Percentiles rank a stretch among this genome's conserved stretches.
Evolutionary conservation across 2,888 invertebrate genomes (phyloP).

Genomic region (Ochropleura plecta): DNA sequence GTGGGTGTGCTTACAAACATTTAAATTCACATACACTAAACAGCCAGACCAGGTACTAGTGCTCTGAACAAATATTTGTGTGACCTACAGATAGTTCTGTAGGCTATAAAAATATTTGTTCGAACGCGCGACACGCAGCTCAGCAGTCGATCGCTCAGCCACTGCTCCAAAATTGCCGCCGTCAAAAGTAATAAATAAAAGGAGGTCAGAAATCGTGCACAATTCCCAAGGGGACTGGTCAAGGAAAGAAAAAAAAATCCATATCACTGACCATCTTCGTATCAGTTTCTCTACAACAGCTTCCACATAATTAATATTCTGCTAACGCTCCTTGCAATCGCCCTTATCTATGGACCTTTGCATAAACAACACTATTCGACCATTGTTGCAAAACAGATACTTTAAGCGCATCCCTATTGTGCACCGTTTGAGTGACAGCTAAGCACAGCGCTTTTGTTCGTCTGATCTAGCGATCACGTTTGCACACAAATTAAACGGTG

Average conservation of each 20-base stretch:
- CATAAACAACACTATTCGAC: constrained; percentile 68
- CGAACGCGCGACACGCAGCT: too few relatives aligned
- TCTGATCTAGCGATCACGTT: constrained; percentile 60
- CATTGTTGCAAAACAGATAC: constrained; percentile 79
- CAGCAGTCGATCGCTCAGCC: too few relatives aligned
- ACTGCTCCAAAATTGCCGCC: too few relatives aligned
- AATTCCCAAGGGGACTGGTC: neutral
- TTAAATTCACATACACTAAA: too few relatives aligned
- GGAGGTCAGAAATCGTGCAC: neutral
- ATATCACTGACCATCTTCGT: neutral
- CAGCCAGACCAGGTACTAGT: too few relatives aligned
- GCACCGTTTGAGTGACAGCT: constrained; percentile 80
- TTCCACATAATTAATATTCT: constrained; percentile 61
- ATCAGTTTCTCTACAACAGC: constrained; percentile 27
- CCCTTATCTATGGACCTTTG: constrained; percentile 79
- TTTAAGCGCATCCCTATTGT: constrained; percentile 81
- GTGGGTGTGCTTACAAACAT: too few relatives aligned
- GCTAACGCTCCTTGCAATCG: constrained; percentile 77
- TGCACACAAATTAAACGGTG: constrained; percentile 59
- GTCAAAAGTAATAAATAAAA: neutral
- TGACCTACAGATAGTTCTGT: too few relatives aligned
- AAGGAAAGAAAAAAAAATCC: neutral
- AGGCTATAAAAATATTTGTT: too few relatives aligned
- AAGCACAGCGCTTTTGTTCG: constrained; percentile 77
- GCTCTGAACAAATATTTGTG: neutral